Evolutionary conservation across 2,888 invertebrate species (phyloP), one percentile per base, ranked within the genome.

Genomic region (Sepioteuthis lessoniana): DNA sequence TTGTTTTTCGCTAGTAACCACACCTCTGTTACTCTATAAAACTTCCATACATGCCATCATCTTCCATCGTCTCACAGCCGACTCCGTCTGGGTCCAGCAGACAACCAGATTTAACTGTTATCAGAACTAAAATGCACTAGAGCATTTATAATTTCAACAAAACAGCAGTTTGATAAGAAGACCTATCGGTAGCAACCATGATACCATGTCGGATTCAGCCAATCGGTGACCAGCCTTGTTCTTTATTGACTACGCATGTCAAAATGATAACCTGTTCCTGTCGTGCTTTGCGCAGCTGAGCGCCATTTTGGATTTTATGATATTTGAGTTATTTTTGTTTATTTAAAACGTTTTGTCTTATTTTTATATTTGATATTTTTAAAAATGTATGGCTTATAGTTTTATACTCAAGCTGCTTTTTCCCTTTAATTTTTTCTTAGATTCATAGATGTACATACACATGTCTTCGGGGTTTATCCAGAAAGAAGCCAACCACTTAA

Each of bases 131-230:
- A 76, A 76, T 76, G n/a, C 76, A 76, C 16, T n/a, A 1, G 76
- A n/a, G 76, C 76, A 76, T 76, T n/a, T 76, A 76, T 76, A 76
- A 76, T 76, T 76, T 76, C n/a, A n/a, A n/a, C 76, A 76, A 76
- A 76, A n/a, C 76, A 76, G n/a, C 76, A 76, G n/a, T n/a, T 13
- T n/a, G 76, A 76, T 76, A 76, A 76, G 76, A 13, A 76, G n/a
- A 55, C 76, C n/a, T n/a, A 76, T 76, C 76, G n/a, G n/a, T n/a
- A 76, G 76, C n/a, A 35, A 13, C n/a, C 76, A 76, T 76, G 76
- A 13, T n/a, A 76, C 76, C 76, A 19, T 76, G n/a, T 10, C 13
- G n/a, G n/a, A n/a, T 76, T 0, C 76, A 76, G n/a, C 76, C 76
- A 76, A 76, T 76, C 76, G n/a, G 19, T 76, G 76, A 35, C n/a